Base-by-base conservation (phyloP, 1,140 invertebrate genomes). In the Caenorhabditis inopinata region DNA sequence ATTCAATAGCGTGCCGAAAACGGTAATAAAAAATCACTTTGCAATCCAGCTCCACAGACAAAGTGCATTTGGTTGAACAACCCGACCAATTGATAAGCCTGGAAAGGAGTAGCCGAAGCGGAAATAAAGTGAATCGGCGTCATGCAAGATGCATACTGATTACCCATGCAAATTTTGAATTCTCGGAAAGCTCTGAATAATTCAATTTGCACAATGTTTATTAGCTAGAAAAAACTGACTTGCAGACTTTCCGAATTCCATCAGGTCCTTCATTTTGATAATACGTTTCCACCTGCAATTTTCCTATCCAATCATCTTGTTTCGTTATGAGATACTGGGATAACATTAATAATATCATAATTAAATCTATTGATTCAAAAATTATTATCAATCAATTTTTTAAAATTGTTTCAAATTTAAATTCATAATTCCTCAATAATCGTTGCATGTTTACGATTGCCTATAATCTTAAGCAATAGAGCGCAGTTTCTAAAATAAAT, bases 1-100 rank as follows among this genome's bases (percentile, higher is more conserved):
- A 18, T 46, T 45, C 73, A 14, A 74, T 7, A 9, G 7, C 25
- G 38, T n/a, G 73, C 16, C 73, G 73, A 32, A 12, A n/a, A 32
- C 11, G 35, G 16, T 48, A 48, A 75, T 48, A 73, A 47, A 49
- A n/a, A 58, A 16, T 74, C 45, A 83, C 83, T 78, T 38, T 83
- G 62, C 58, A 83, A 74, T 74, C 83, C 83, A 47, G 81, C 83
- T 53, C 83, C 83, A 48, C 83, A 83, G 27, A 73, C 49, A 51
- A 76, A 83, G 78, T 83, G 83, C 48, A 83, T 68, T 38, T 78
- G 77, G 46, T 82, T 83, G 78, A 83, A 83, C 32, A 78, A 32
- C 16, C 51, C 49, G 21, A 83, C 76, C 18, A 80, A 83, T 42
- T 58, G 32, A 74, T 83, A 83, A 51, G 81, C 82, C 11, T 74